Evolutionary conservation across 1,140 invertebrate species (phyloP).

Genomic region (Mylabris phalerata): DNA sequence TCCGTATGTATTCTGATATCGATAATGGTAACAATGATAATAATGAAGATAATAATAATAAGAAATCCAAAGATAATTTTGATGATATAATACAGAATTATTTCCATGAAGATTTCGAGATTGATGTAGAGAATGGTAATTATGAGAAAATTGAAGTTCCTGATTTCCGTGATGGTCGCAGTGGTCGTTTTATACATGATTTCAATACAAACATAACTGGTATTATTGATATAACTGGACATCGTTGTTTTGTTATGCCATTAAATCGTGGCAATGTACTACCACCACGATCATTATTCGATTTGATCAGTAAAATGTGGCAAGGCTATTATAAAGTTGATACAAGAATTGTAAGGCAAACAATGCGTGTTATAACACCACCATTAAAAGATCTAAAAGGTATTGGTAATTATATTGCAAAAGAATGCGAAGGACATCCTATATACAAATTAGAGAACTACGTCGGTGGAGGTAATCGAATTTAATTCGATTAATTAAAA

Average conservation of each 20-base stretch:
- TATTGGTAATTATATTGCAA: constrained; percentile 62
- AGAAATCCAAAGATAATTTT: constrained; percentile 32
- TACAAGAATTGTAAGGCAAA: constrained; percentile 66
- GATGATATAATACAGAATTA: constrained; percentile 41
- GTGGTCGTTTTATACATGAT: constrained; percentile 82
- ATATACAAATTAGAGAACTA: constrained; percentile 68
- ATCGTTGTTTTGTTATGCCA: constrained; percentile 83
- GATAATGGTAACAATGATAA: constrained; percentile 25
- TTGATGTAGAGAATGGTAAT: constrained; percentile 57
- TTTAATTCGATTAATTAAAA: too few relatives aligned
- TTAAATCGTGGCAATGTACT: constrained; percentile 70
- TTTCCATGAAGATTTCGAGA: constrained; percentile 71
- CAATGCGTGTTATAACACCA: constrained; percentile 69
- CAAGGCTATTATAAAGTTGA: constrained; percentile 79
- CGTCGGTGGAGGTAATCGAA: constrained; percentile 45
- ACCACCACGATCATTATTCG: constrained; percentile 67
- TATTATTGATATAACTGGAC: constrained; percentile 72
- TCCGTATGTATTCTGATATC: neutral
- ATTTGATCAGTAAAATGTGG: constrained; percentile 74
- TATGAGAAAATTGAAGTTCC: constrained; percentile 76
- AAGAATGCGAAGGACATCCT: constrained; percentile 62
- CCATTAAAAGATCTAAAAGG: constrained; percentile 57
- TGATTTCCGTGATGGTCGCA: constrained; percentile 66
- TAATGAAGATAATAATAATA: constrained; percentile 3
- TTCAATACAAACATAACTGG: constrained; percentile 78